These are phyloP conservation scores for Rhabdornis inornatus DNA, from an alignment of 2,113 vertebrate species.

Conservation along the genomic window DNA sequence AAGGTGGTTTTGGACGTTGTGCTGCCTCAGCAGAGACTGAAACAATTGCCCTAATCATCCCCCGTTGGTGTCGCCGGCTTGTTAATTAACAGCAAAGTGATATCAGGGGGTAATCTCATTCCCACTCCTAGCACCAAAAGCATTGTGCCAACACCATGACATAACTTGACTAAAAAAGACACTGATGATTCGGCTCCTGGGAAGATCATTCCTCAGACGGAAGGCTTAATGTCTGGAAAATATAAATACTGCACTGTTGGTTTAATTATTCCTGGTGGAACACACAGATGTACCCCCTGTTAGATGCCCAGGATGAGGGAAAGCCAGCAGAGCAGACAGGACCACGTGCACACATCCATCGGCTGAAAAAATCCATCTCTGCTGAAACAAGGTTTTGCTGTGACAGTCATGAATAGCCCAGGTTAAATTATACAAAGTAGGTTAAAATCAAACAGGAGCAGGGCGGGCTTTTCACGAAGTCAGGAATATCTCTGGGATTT, in stretches of 20 bases:
- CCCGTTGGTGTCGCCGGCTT: not conserved
- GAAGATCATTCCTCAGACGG: not conserved
- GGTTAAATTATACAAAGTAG: not conserved
- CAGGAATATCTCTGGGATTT: fast-evolving
- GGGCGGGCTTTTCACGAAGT: not conserved
- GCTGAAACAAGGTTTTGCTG: not conserved
- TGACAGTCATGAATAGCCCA: not conserved
- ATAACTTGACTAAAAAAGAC: not conserved
- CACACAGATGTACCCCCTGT: fast-evolving
- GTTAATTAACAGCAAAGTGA: not conserved
- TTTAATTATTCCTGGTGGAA: not conserved
- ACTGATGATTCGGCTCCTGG: not conserved
- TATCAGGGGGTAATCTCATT: not conserved
- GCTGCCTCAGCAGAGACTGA: not conserved
- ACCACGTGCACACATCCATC: fast-evolving
- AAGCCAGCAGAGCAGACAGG: not conserved
- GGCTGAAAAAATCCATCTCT: not conserved
- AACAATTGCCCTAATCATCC: not conserved
- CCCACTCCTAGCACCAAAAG: not conserved
- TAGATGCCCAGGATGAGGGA: fast-evolving
- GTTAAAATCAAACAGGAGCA: not conserved
- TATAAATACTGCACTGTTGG: not conserved
- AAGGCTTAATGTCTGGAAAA: not conserved
- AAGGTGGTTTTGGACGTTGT: not conserved
- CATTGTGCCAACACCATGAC: not conserved